A percentile compares a stretch with the other conserved stretches of the same genome.
phyloP scores from a whole-genome alignment of 2,797 vertebrate species.

The Tauraco hartlaubi region DNA sequence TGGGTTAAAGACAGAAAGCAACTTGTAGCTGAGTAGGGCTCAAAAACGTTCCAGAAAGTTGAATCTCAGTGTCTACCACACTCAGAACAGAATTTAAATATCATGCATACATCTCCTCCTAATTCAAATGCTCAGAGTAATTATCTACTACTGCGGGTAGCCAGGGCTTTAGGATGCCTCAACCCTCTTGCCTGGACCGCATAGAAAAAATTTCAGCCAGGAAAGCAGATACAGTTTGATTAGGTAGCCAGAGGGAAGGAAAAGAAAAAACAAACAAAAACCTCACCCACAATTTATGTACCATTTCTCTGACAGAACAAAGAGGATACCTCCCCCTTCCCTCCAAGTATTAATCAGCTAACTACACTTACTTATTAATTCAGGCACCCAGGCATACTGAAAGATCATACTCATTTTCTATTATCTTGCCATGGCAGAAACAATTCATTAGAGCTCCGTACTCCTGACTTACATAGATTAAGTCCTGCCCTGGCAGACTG shows the following conservation, averaged over 20 bases:
- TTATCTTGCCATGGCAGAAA: not conserved
- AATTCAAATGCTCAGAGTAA: not conserved
- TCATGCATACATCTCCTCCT: not conserved
- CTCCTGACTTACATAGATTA: not conserved
- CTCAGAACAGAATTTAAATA: not conserved
- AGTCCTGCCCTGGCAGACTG: not conserved
- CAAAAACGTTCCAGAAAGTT: not conserved
- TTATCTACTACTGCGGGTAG: not conserved
- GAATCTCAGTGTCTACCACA: not conserved
- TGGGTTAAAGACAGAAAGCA: not conserved
- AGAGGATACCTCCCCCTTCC: fast-evolving
- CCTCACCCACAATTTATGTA: not conserved
- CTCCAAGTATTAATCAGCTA: not conserved
- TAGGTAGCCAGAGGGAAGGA: not conserved
- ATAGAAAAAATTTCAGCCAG: not conserved
- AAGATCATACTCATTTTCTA: not conserved
- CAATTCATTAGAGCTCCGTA: not conserved
- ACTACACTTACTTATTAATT: not conserved
- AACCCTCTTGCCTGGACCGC: no score
- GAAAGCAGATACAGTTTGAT: not conserved
- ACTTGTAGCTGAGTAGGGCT: not conserved
- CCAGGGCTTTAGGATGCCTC: not conserved
- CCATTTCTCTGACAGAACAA: not conserved
- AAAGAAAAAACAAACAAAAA: not conserved
- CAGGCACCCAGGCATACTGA: not conserved